A percentile compares a stretch with the other conserved stretches of the same genome.
These are phyloP conservation scores for Oxyura jamaicensis DNA, from an alignment of 2,113 vertebrate species.

Conservation along the genomic window DNA sequence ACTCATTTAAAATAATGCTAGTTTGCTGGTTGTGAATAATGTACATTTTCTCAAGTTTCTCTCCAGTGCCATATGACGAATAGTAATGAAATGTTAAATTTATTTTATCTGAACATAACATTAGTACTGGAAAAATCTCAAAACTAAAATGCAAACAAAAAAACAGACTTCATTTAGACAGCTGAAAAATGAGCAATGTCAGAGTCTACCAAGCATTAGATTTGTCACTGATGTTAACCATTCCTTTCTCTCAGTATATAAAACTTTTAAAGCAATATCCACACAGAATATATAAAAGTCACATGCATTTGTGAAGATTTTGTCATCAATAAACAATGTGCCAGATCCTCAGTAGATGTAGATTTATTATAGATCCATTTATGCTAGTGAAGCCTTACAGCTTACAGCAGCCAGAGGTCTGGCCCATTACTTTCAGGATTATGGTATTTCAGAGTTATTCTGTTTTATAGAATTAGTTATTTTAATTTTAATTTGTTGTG, in stretches of 20 bases:
- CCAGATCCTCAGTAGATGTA: not conserved
- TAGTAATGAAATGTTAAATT: slow-evolving; percentile 4
- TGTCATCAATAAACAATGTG: not conserved
- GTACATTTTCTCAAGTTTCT: not conserved
- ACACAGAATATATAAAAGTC: not conserved
- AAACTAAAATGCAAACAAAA: not conserved
- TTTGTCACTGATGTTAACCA: not conserved
- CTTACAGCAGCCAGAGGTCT: not conserved
- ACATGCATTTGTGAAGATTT: not conserved
- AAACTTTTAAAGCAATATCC: not conserved
- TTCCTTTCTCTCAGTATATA: not conserved
- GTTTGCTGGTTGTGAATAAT: not conserved
- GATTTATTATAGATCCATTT: not conserved
- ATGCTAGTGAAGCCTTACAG: not conserved
- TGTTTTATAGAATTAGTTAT: not conserved
- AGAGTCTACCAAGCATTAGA: not conserved
- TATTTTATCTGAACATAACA: not conserved
- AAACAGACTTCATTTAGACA: not conserved
- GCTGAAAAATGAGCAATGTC: not conserved
- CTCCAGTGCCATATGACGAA: not conserved
- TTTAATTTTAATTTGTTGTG: not conserved
- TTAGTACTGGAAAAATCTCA: not conserved
- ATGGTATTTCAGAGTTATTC: not conserved
- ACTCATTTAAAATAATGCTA: not conserved
- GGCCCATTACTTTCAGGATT: not conserved